Evolutionary conservation across 2,113 vertebrate genomes (phyloP).

Genomic region (Microtus montanus): DNA sequence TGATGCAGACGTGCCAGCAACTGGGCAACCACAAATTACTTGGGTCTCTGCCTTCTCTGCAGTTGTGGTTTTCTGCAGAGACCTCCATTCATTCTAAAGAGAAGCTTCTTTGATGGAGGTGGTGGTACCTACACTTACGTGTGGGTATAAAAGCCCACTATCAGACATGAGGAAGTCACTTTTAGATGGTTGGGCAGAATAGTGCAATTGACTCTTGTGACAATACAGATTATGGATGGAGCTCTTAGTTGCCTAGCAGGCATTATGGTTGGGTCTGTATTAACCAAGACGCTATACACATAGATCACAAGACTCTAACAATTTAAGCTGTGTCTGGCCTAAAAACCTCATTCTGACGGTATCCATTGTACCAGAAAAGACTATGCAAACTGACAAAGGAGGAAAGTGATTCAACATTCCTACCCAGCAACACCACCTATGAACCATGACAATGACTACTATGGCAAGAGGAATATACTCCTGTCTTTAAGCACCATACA

Average conservation of each 20-base stretch:
- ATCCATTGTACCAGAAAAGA: not conserved
- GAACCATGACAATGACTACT: too few species aligned
- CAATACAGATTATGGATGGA: not conserved
- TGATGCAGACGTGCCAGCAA: not conserved
- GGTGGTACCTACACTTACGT: not conserved
- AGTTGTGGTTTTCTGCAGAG: not conserved
- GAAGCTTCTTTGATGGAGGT: not conserved
- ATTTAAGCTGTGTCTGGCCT: not conserved
- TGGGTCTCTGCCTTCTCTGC: not conserved
- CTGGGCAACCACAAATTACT: not conserved
- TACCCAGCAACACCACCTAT: not conserved
- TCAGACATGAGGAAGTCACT: too few species aligned
- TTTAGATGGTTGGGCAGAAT: not conserved
- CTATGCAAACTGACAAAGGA: not conserved
- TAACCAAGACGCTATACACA: not conserved
- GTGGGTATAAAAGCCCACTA: not conserved
- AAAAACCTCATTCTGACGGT: not conserved
- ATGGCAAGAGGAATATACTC: not conserved
- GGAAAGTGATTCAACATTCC: not conserved
- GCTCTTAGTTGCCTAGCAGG: not conserved
- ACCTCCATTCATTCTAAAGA: not conserved
- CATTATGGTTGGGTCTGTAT: not conserved
- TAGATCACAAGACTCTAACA: not conserved
- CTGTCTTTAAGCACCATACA: not conserved
- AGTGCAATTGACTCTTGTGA: not conserved